These are phyloP conservation scores for Shinisaurus crocodilurus DNA, from an alignment of 2,113 vertebrate species.

Conservation along the genomic window DNA sequence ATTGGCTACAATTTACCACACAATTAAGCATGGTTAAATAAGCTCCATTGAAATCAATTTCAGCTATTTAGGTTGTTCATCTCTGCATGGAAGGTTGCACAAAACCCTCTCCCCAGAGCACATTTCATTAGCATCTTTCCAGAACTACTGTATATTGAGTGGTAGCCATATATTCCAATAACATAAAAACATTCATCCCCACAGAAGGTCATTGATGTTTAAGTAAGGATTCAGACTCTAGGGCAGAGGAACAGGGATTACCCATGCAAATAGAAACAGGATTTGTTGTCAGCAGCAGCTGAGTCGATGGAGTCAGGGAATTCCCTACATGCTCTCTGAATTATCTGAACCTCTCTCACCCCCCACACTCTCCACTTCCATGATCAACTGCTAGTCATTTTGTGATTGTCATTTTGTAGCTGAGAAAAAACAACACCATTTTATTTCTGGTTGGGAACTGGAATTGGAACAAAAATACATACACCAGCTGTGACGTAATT, in stretches of 20 bases:
- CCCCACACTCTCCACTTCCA: not conserved
- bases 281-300: not conserved
- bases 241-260: not conserved
- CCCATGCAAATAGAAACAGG: not conserved
- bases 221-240: not conserved
- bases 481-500: not conserved
- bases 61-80: not conserved
- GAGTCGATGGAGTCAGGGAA: not conserved
- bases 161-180: not conserved
- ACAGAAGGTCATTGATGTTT: not conserved
- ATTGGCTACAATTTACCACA: constrained; percentile 23
- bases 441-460: not conserved
- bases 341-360: not conserved
- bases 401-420: not conserved
- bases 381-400: not conserved
- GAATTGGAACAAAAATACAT: not conserved
- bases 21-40: constrained; percentile 21
- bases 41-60: constrained; percentile 19
- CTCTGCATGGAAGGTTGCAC: not conserved
- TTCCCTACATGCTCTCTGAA: not conserved
- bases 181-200: not conserved
- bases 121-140: not conserved
- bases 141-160: not conserved
- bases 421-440: not conserved
- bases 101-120: not conserved